Base-by-base conservation (phyloP, 2,797 vertebrate genomes). In the Petrocephalus schoutedeni region DNA sequence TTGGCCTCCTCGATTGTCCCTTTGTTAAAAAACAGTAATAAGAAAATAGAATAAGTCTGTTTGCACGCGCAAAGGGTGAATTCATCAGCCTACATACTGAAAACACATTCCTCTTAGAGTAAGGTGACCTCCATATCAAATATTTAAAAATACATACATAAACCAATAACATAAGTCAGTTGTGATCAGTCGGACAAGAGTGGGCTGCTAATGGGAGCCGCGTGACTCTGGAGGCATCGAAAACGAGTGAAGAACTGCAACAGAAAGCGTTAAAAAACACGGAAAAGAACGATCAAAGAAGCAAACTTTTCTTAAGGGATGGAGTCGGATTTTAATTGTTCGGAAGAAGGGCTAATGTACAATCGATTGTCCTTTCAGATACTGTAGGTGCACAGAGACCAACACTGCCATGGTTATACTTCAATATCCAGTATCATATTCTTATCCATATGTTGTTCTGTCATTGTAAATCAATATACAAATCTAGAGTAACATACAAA, bases 341-440 rank as follows among this genome's bases (percentile, higher is more conserved):
- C 49, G 8, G 49, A 83, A 51, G 80, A 83, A 21, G 80, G 49
- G 19, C 80, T 83, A 12, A 83, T 83, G 80, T 12, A 53, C 45
- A 12, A 83, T 83, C 45, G n/a, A 83, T 83, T 54, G 45, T 51
- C 51, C 80, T 61, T 28, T 28, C 91, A 89, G 89, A 85, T 87
- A 53, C 91, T 23, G 21, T 83, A 83, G n/a, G 90, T 90, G 92
- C 90, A 91, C 88, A 90, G 90, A 90, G 9, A 45, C n/a, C 89
- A 7, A 91, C 67, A 89, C 4, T 71, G 90, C 92, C 91, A 89
- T 90, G 89, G 88, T 84, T 45, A 87, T 45, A 77, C 71, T 41
- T 45, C 71, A 49, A 59, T 58, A 61, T 59, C 87, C 36, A 49
- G 61, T 41, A 49, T 86, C 61, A 57, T 41, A 71, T 71, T 45